These are phyloP conservation scores for Grammomys surdaster DNA, from an alignment of 2,113 vertebrate genomes.

Conservation along the genomic window DNA sequence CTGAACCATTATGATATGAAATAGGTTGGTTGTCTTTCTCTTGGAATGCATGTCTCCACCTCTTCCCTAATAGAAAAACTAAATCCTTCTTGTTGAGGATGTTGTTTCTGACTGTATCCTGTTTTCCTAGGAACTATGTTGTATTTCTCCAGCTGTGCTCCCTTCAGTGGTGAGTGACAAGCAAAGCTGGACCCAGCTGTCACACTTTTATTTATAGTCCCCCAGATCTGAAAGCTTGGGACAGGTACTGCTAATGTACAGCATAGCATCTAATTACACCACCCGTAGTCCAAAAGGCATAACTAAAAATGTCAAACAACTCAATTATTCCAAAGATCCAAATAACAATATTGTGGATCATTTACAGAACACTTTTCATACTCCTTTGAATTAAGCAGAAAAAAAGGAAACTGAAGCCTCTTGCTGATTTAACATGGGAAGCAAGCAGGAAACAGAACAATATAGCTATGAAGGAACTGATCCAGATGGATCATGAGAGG, in stretches of 20 bases:
- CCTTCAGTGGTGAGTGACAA: conserved; percentile 72
- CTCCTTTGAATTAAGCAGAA: conserved; percentile 46
- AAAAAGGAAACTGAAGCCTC: conserved; percentile 62
- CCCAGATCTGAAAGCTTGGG: conserved; percentile 52
- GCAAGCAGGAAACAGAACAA: conserved; percentile 66
- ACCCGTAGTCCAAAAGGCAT: conserved; percentile 66
- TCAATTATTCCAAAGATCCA: conserved; percentile 71
- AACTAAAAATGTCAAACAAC: conserved; percentile 76
- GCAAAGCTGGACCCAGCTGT: conserved; percentile 75
- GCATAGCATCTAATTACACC: conserved; percentile 72
- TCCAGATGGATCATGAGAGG: conserved; percentile 24
- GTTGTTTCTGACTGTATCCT: conserved; percentile 62
- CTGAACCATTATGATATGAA: conserved; percentile 38
- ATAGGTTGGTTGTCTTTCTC: conserved; percentile 43
- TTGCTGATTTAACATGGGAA: conserved; percentile 71
- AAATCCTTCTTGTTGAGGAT: conserved; percentile 44
- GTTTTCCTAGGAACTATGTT: conserved; percentile 61
- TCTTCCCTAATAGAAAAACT: conserved; percentile 41
- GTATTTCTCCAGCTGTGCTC: conserved; percentile 51
- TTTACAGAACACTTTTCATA: conserved; percentile 74
- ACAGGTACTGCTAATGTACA: conserved; percentile 73
- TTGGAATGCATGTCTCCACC: neutral
- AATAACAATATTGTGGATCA: conserved; percentile 73
- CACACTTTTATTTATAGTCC: conserved; percentile 76
- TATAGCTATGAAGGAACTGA: conserved; percentile 49